Evolutionary conservation across 2,797 vertebrate genomes (phyloP), one percentile per base, ranked within the genome.

Genomic region (Mormyrops attenuatus): DNA sequence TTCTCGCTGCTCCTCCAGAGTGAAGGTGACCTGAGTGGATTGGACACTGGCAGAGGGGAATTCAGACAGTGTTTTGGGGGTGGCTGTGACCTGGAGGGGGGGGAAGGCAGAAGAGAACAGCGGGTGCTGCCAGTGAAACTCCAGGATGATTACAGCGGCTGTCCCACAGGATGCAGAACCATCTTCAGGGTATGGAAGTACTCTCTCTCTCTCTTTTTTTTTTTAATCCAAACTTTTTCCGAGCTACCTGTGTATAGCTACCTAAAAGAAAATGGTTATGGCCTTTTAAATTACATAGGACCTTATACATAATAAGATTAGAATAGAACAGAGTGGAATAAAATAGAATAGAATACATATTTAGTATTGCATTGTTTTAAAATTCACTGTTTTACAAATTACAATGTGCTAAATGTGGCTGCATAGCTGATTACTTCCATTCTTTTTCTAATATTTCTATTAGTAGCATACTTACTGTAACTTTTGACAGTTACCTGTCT

Each of bases 111-210:
- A 41, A 87, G 3, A 5, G 52, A 17, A 5, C 52, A 13, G 13
- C 0, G 30, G 20, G 20, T 38, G 30, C 63, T 3, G 7, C 50
- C 30, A 47, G 17, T 55, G 7, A 87, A 26, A 38, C 88, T 66
- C 90, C 90, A 92, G 91, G 90, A 91, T 91, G 92, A 91, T 69
- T 66, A 91, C 92, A 91, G 88, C 89, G 89, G 91, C 89, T 88
- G 63, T 49, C 88, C 86, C 69, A 15, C 85, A 88, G 50, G 88
- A 89, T 41, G 60, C 53, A 55, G 47, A 88, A 89, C 53, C 88
- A 88, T 89, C 86, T 38, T 89, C 85, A 47, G 63, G 90, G 93
- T 93, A 90, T 92, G 93, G 91, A 88, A 20, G 26, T 17, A 38
- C 6, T 88, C 26, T 85, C 20, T 57, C 55, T 57, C 0, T 57